Evolutionary conservation across 2,888 invertebrate genomes (phyloP).

Genomic region (Nymphalis c-album): DNA sequence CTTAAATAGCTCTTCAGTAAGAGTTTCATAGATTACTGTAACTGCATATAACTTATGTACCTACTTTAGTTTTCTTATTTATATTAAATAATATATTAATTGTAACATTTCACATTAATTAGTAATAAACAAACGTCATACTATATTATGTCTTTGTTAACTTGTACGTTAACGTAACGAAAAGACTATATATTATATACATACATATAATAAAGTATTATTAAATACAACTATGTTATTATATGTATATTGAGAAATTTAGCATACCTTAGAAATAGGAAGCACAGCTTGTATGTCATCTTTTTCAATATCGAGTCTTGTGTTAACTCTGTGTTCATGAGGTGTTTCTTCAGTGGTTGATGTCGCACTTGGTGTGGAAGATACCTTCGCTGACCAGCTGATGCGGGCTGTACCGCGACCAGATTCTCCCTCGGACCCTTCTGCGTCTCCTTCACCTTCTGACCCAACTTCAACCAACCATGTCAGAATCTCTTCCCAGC

Average conservation of each 20-base stretch:
- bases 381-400: slow-evolving; percentile 88
- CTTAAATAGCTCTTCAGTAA: not conserved
- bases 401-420: slow-evolving; percentile 91
- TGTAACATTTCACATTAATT: too few species aligned
- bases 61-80: too few species aligned
- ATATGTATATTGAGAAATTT: not conserved
- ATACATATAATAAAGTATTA: not conserved
- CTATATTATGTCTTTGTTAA: too few species aligned
- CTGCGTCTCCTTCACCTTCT: slow-evolving; percentile 83
- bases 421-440: slow-evolving; percentile 76
- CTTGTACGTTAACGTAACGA: too few species aligned
- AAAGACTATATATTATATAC: too few species aligned
- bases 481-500: slow-evolving; percentile 91
- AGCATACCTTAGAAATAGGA: slow-evolving; percentile 93
- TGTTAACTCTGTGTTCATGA: slow-evolving; percentile 85
- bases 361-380: slow-evolving; percentile 55
- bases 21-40: not conserved
- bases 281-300: slow-evolving; percentile 96
- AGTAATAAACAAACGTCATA: too few species aligned
- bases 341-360: slow-evolving; percentile 72
- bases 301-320: slow-evolving; percentile 93
- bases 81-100: too few species aligned
- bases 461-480: slow-evolving; percentile 96
- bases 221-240: not conserved
- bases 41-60: too few species aligned